A percentile compares a stretch with the other conserved stretches of the same genome.
These are phyloP conservation scores for Clunio marinus DNA, from an alignment of 2,888 invertebrate genomes.

Conservation along the genomic window DNA sequence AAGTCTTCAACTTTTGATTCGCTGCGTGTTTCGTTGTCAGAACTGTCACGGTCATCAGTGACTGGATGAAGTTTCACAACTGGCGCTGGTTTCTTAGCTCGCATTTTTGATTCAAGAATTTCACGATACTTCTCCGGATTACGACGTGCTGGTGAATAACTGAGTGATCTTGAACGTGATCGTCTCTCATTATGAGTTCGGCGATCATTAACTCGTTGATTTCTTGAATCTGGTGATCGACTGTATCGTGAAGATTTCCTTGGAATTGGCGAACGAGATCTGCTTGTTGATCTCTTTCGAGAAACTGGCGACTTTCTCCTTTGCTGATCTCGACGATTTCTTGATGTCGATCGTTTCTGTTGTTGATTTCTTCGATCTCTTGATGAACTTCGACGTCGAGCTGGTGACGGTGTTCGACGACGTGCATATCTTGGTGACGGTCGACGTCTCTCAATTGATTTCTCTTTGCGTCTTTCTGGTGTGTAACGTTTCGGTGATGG, in stretches of 20 bases:
- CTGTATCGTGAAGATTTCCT: conserved; percentile 39
- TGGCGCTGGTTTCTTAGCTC: conserved; percentile 45
- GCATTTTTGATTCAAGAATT: conserved; percentile 52
- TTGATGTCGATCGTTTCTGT: conserved; percentile 36
- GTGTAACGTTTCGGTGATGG: conserved; percentile 40
- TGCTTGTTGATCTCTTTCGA: conserved; percentile 40
- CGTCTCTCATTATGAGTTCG: conserved; percentile 39
- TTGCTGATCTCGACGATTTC: conserved; percentile 39
- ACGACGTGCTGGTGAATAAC: conserved; percentile 65
- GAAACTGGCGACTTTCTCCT: conserved; percentile 33
- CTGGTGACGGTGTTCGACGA: conserved; percentile 46
- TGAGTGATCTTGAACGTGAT: conserved; percentile 53
- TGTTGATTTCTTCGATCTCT: conserved; percentile 40
- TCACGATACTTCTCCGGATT: conserved; percentile 67
- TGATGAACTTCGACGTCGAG: conserved; percentile 43
- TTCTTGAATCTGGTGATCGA: conserved; percentile 38
- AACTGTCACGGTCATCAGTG: conserved; percentile 58
- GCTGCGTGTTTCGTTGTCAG: conserved; percentile 44
- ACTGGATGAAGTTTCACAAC: conserved; percentile 59
- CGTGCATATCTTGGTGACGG: no score
- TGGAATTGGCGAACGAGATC: conserved; percentile 40
- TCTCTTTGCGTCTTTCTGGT: conserved; percentile 40
- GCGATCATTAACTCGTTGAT: conserved; percentile 41
- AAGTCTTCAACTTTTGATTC: conserved; percentile 55
- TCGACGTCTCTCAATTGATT: conserved; percentile 45